These are phyloP conservation scores for Megaptera novaeangliae DNA, from an alignment of 2,113 vertebrate genomes.

Conservation along the genomic window DNA sequence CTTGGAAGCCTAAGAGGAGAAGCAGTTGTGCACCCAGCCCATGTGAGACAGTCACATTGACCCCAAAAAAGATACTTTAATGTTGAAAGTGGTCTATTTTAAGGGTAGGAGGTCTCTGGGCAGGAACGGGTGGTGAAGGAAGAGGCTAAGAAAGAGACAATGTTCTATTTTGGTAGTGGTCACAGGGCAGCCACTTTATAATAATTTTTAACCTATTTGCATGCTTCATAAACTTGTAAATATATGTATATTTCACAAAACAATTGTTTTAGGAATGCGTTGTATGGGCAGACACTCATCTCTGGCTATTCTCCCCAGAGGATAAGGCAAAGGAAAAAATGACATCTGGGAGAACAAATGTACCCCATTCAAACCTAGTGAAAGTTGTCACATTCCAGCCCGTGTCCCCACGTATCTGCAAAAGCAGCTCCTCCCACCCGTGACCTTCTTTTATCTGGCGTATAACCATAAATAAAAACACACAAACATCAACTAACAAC, in stretches of 20 bases:
- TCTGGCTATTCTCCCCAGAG: neutral
- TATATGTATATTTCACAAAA: neutral
- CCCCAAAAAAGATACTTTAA: neutral
- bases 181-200: neutral
- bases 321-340: neutral
- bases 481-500: slow-evolving; percentile 63
- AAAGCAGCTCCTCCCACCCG: neutral
- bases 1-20: neutral
- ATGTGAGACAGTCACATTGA: rapidly evolving
- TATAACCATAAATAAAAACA: slow-evolving; percentile 13
- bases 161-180: neutral
- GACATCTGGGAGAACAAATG: neutral
- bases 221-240: neutral
- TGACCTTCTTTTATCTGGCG: neutral
- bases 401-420: neutral
- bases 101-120: neutral
- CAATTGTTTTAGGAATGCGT: neutral
- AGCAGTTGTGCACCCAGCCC: neutral
- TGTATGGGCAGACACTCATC: neutral
- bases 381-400: neutral
- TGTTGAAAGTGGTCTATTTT: neutral
- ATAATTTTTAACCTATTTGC: neutral
- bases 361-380: neutral
- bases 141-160: neutral
- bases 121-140: neutral